Base-by-base conservation (phyloP, 1,140 invertebrate genomes). In the Megathymus violae region DNA sequence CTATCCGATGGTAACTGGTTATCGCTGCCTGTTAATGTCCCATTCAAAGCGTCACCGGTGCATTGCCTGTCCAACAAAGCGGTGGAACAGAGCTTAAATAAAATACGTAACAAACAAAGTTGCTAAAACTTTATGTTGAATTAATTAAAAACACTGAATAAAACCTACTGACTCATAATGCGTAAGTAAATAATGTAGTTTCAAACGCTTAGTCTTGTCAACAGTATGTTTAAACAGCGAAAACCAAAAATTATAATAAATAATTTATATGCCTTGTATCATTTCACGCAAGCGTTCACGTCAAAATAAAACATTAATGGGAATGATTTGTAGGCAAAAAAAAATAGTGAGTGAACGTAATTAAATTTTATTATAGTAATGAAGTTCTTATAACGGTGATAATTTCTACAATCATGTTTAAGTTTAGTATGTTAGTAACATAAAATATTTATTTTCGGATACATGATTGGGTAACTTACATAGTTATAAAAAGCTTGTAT, bases 261-360 rank as follows among this genome's bases (percentile, higher is more conserved):
- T 16, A 41, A 54, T 54, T 40, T 54, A 54, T 34, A n/a, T 25
- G 7, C 38, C 0, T 43, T 43, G 52, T 56, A 56, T 10, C 52
- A 44, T 16, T 56, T 44, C 52, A 56, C 52, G 52, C 40, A 31
- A 44, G 52, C 52, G 52, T 44, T n/a, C 40, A 56, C 19, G 51
- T 56, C 51, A 56, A 56, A 56, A 56, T 56, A 56, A 16, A 13
- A 56, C 38, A 56, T 56, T 56, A 56, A 56, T 43, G 17, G 15
- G 16, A 56, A 43, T 56, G 51, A 56, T 56, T 43, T 43, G 51
- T 56, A 7, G 25, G 17, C n/a, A 46, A 31, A 31, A 31, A 31
- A 1, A 31, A 31, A 31, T 7, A 31, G 9, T 31, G 4, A 31
- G 27, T 31, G 9, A 31, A 9, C 27, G n/a, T 31, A 7, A 9